Evolutionary conservation across 2,113 vertebrate species (phyloP), one percentile per base, ranked within the genome.

Genomic region (Mormoops blainvillei): DNA sequence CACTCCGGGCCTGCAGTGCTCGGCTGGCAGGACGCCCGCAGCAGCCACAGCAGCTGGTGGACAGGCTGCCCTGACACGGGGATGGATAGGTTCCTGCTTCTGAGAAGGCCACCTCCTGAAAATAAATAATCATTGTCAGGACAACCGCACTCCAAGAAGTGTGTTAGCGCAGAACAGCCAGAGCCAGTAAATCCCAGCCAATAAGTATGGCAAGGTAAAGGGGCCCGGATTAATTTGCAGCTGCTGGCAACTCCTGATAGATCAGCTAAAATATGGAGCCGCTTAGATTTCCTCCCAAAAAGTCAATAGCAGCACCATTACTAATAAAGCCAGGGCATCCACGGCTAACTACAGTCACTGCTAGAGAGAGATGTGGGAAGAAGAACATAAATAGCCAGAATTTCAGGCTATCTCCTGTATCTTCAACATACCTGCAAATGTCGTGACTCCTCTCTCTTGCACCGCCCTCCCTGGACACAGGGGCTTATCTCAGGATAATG

Each of bases 121-220:
- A 92, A 95, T 94, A 83, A 97, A 92, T 93, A 87, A 82, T 67
- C 71, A 91, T 20, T 4, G 7, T 76, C 11, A 0, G 45, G 74
- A 68, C 65, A 88, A 43, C 43, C 81, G 48, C 36, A 68, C 76
- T 90, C 77, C 92, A 89, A 80, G 86, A 58, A 67, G 77, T 33
- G 22, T 5, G 2, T 86, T 93, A 84, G 94, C 68, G 73, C 11
- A 36, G 68, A 89, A 48, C 45, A 89, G 87, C 74, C 24, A 0
- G 24, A 91, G 73, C 48, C 94, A 78, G 81, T 94, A 96, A 96
- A 96, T 95, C 74, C 87, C 33, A 24, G 43, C 78, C 94, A 82
- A 61, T 2, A 0, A 89, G 52, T 45, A 63, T 1, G 19, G 61
- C 54, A 76, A 20, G n/a, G n/a, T 19, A 19, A 67, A 14, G 12